Conservation (phyloP, 2,113 vertebrate species). For the Paracanthobrama guichenoti region DNA sequence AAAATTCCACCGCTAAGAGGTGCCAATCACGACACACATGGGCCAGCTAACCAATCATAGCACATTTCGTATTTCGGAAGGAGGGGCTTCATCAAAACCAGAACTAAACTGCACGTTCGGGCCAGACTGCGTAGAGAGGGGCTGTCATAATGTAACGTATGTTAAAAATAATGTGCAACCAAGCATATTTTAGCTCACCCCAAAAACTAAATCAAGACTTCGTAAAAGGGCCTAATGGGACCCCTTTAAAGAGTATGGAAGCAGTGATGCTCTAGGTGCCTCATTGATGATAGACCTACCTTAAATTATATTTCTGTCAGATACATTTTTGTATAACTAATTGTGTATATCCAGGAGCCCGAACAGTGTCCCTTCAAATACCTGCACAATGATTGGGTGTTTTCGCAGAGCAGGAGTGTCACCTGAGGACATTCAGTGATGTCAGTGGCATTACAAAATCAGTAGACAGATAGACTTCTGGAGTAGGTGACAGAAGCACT, state of each 20-base stretch:
- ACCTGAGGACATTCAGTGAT: constrained; percentile 1
- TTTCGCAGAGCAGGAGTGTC: constrained; percentile 6
- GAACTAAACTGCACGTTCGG: too few relatives aligned
- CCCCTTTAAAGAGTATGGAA: background rate
- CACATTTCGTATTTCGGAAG: too few relatives aligned
- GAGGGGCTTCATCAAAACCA: too few relatives aligned
- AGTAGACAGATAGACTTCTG: constrained; percentile 19
- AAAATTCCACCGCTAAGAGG: too few relatives aligned
- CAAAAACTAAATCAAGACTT: too few relatives aligned
- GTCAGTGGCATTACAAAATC: background rate
- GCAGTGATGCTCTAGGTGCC: background rate
- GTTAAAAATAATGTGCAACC: too few relatives aligned
- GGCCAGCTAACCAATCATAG: too few relatives aligned
- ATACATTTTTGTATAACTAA: background rate
- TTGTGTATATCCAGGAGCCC: background rate
- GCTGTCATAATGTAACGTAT: too few relatives aligned
- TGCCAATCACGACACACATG: too few relatives aligned
- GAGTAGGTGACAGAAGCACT: constrained; percentile 24
- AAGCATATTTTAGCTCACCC: too few relatives aligned
- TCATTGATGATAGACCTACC: background rate
- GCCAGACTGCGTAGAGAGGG: too few relatives aligned
- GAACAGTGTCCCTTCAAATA: background rate
- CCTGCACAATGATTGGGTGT: background rate
- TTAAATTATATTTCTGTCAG: background rate
- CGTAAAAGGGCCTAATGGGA: too few relatives aligned